phyloP scores from a whole-genome alignment of 1,140 invertebrate genomes.

The Tribolium castaneum region DNA sequence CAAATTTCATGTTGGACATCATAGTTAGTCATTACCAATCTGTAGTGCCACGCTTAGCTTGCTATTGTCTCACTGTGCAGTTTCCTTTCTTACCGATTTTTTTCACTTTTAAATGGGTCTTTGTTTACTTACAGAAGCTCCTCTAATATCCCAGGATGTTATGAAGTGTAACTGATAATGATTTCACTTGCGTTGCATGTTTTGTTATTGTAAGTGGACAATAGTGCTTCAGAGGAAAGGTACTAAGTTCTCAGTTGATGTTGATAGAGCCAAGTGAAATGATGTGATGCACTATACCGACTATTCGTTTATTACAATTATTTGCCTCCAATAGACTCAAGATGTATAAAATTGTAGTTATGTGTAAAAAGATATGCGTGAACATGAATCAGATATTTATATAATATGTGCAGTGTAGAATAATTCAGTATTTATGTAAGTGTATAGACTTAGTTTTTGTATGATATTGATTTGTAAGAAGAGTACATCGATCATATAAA shows the following conservation, averaged over 20 bases:
- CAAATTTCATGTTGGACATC: slow-evolving; percentile 35
- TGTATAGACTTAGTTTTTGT: slow-evolving; percentile 43
- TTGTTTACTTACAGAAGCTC: slow-evolving; percentile 52
- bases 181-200: slow-evolving; percentile 18
- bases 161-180: slow-evolving; percentile 44
- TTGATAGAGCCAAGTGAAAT: slow-evolving; percentile 30
- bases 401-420: slow-evolving; percentile 41
- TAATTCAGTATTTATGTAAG: slow-evolving; percentile 39
- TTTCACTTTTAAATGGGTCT: slow-evolving; percentile 41
- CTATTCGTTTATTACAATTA: slow-evolving; percentile 13
- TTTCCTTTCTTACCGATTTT: slow-evolving; percentile 26
- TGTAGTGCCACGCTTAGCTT: slow-evolving; percentile 44
- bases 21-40: slow-evolving; percentile 29
- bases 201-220: slow-evolving; percentile 29
- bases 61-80: slow-evolving; percentile 36
- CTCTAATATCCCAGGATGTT: slow-evolving; percentile 48
- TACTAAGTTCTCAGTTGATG: slow-evolving; percentile 29
- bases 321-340: slow-evolving; percentile 19
- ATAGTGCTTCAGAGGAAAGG: slow-evolving; percentile 26
- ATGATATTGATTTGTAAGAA: slow-evolving; percentile 40
- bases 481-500: slow-evolving; percentile 38
- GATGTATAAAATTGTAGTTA: slow-evolving; percentile 42
- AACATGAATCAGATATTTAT: slow-evolving; percentile 41
- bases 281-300: slow-evolving; percentile 29
- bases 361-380: slow-evolving; percentile 40